Evolutionary conservation across 1,140 invertebrate genomes (phyloP), one percentile per base, ranked within the genome.

Genomic region (Ips nitidus): DNA sequence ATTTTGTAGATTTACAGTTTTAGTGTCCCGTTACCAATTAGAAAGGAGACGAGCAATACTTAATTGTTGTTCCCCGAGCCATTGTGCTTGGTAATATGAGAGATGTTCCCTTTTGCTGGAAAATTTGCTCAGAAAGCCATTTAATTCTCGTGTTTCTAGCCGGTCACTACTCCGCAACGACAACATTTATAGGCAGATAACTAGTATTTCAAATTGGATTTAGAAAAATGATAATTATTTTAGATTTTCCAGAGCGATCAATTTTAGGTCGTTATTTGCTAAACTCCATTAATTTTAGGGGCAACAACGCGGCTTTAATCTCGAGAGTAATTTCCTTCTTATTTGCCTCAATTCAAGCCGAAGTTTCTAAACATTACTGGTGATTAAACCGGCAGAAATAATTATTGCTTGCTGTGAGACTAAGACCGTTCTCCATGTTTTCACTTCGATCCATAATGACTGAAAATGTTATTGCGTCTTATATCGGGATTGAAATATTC

Each of bases 11-110:
- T 62, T 50, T 62, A 50, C 36, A 62, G 60, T 62, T 39, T 62
- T 45, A 50, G 60, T 50, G 42, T 50, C 45, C 22, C 60, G 60
- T 62, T 62, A 62, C 60, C 60, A 62, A 62, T 62, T 62, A 62
- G 60, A 8, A 42, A 59, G 41, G 36, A 59, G 39, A 59, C 41
- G 47, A 62, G 47, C 37, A 62, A 50, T 62, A 62, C 41, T 47
- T 62, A 62, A 62, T 62, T 36, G 60, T 62, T 62, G 60, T 62
- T 62, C 50, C 8, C 41, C 45, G 8, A 42, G 41, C 42, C n/a
- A 50, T 62, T 62, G 47, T 62, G 45, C 37, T 8, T 45, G 8
- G 60, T 37, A 62, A 62, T 50, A 22, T 38, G 22, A 60, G 53
- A 36, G 22, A 22, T 22, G 22, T 22, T 22, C 22, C 22, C 22